Percentiles rank a stretch among this genome's conserved stretches.
Conservation (phyloP, 2,113 vertebrate species). For the Limnothrissa miodon region DNA sequence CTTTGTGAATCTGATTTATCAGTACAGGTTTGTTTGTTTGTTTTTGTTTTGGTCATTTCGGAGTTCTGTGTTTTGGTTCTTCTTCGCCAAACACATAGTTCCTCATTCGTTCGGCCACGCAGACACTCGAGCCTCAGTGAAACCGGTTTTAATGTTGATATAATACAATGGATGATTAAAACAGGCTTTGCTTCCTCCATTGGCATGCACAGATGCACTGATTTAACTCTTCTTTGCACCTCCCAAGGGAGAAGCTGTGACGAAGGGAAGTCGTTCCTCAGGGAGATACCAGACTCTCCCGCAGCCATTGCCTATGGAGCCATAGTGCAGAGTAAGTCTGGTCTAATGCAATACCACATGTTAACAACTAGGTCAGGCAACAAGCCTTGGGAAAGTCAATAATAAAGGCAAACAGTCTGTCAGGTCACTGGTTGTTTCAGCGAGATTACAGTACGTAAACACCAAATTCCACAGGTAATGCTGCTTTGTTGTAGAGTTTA, state of each 20-base stretch:
- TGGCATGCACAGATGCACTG: not conserved
- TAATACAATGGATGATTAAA: not conserved
- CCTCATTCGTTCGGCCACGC: not conserved
- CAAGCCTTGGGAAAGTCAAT: not conserved
- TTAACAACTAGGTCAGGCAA: not conserved
- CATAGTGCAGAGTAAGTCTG: constrained; percentile 86
- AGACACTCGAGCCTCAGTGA: not conserved
- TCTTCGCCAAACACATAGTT: not conserved
- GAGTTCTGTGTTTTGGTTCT: not conserved
- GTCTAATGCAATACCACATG: not conserved
- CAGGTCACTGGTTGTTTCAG: not conserved
- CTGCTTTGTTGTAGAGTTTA: too few relatives aligned
- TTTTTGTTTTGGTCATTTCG: not conserved
- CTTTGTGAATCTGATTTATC: not conserved
- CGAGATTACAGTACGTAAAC: not conserved
- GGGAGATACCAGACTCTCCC: constrained; percentile 79
- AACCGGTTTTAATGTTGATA: not conserved
- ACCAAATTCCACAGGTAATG: not conserved
- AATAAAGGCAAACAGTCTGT: not conserved
- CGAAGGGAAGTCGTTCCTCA: constrained; percentile 84
- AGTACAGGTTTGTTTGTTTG: not conserved
- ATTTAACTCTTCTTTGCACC: constrained; percentile 3
- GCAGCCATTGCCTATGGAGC: constrained; percentile 74
- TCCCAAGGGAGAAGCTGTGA: constrained; percentile 85
- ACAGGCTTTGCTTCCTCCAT: not conserved